phyloP scores from a whole-genome alignment of 1,140 invertebrate species.

The Latrodectus geometricus region DNA sequence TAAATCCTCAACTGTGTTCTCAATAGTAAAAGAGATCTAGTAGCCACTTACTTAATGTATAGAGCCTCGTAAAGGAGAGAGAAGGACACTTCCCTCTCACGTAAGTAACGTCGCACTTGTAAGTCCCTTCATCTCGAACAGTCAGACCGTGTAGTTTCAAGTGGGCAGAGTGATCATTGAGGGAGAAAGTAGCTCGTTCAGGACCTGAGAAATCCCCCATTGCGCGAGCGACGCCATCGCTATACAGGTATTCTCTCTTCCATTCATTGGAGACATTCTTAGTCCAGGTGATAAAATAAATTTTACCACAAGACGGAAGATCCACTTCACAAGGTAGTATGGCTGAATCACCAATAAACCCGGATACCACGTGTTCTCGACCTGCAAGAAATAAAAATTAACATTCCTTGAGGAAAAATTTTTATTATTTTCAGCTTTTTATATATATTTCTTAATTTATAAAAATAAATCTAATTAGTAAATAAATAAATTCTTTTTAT shows the following conservation, averaged over 20 bases:
- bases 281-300: constrained; percentile 65
- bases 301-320: constrained; percentile 58
- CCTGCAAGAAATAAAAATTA: constrained; percentile 26
- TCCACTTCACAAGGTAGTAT: constrained; percentile 63
- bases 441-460: too few relatives aligned
- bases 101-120: constrained; percentile 88
- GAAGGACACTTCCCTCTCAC: constrained; percentile 72
- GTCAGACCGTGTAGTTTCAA: constrained; percentile 71
- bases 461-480: too few relatives aligned
- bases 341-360: constrained; percentile 63
- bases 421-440: too few relatives aligned
- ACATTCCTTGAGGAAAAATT: too few relatives aligned
- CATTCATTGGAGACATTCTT: constrained; percentile 63
- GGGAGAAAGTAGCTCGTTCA: constrained; percentile 58
- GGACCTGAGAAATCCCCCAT: constrained; percentile 62
- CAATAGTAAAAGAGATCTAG: too few relatives aligned
- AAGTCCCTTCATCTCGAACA: constrained; percentile 82
- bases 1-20: too few relatives aligned
- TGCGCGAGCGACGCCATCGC: constrained; percentile 58
- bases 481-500: too few relatives aligned
- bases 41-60: constrained; percentile 61
- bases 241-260: constrained; percentile 63
- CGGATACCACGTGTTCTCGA: constrained; percentile 63
- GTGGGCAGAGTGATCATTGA: constrained; percentile 61
- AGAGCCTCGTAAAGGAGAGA: constrained; percentile 62